Conservation (phyloP, 2,888 invertebrate genomes). For the Acanthoscelides obtectus region DNA sequence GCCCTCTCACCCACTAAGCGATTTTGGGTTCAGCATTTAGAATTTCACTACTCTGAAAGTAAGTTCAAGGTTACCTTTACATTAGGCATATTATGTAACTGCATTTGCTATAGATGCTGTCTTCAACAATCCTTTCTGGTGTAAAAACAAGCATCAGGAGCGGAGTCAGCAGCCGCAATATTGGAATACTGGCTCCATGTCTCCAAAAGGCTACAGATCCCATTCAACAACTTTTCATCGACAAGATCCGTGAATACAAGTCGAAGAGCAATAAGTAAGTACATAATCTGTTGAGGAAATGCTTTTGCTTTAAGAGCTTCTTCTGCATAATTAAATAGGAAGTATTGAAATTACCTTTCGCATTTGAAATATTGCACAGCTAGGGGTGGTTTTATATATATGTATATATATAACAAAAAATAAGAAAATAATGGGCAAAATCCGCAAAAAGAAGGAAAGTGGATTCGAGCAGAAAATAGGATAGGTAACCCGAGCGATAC, state of each 20-base stretch:
- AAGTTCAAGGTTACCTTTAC: background rate
- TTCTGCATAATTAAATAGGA: no score
- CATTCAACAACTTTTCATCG: constrained; percentile 88
- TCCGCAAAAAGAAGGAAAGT: no score
- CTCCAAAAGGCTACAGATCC: constrained; percentile 76
- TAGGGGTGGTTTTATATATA: no score
- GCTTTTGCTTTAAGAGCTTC: no score
- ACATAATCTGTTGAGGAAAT: no score
- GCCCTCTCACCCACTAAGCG: background rate
- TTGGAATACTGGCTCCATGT: constrained; percentile 67
- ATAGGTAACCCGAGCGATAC: no score
- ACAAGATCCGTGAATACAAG: constrained; percentile 88
- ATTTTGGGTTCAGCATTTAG: background rate
- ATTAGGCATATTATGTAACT: constrained; percentile 11
- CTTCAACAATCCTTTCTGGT: constrained; percentile 37
- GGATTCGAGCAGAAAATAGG: no score
- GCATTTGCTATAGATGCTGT: constrained; percentile 38
- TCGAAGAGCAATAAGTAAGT: constrained; percentile 79
- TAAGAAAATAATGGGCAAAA: no score
- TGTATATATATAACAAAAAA: no score
- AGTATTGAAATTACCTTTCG: no score
- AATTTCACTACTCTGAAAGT: background rate
- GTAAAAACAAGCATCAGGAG: constrained; percentile 35
- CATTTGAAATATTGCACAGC: no score
- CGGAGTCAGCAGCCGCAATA: constrained; percentile 56